Base-by-base conservation (phyloP, 2,797 vertebrate species). In the Tapirus indicus region DNA sequence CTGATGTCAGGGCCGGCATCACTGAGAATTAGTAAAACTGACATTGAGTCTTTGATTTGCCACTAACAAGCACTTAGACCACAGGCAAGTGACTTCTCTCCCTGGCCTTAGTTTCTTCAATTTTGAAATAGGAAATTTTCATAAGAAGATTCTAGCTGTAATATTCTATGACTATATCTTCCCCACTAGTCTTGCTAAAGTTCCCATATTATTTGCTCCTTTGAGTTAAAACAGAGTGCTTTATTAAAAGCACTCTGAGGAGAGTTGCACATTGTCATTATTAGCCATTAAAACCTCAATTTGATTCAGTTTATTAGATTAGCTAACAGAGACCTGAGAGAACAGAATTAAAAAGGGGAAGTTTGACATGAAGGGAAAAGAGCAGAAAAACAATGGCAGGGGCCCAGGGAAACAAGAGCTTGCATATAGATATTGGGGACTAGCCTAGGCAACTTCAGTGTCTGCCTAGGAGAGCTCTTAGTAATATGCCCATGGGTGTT, bases 301-400 rank as follows among this genome's bases (percentile, higher is more conserved):
- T 91, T 91, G 35, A 88, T 79, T 91, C 20, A 94, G 41, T 35
- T 94, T 88, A 95, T 94, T 93, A 72, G 21, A 91, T 96, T 92
- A 97, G 20, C 10, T 94, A 91, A 88, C 41, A 95, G 41, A 47
- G 11, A 38, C 52, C 27, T 66, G 58, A 79, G 27, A 29, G 41
- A 78, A 68, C 16, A 92, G 16, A 96, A 69, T 38, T 85, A 94
- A 96, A 47, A 64, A 72, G 58, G 32, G 9, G 3, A 20, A 69
- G 58, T 90, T 88, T 72, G 47, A 84, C 35, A 75, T 66, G 44
- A 95, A 84, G 1, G 23, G 20, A 92, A 97, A 91, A 77, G 54
- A 49, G 25, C n/a, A 95, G 38, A 83, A 93, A 82, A 88, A 44
- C 2, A 20, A 77, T 91, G 29, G 20, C 66, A 80, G 4, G 8